Evolutionary conservation across 1,140 invertebrate species (phyloP).

Genomic region (Homalodisca vitripennis): DNA sequence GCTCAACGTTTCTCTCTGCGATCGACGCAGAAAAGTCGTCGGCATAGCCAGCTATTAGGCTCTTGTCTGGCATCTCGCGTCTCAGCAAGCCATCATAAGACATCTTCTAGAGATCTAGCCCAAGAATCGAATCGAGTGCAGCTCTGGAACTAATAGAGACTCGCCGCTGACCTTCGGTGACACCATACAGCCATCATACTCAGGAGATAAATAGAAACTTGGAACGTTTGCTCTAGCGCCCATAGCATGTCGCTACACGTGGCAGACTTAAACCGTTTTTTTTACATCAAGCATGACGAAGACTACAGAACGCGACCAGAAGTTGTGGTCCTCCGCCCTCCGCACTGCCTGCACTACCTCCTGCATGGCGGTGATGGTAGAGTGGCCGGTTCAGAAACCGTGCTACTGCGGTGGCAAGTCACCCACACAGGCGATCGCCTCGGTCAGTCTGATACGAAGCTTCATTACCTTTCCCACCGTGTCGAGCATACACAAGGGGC

Average conservation of each 20-base stretch:
- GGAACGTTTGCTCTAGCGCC: too few species aligned
- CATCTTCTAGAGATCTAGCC: not conserved
- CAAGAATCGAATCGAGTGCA: not conserved
- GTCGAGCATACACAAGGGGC: too few species aligned
- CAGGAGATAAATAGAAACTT: not conserved
- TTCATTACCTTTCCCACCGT: not conserved
- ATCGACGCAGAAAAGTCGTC: not conserved
- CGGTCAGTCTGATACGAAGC: not conserved
- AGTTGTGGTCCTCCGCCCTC: too few species aligned
- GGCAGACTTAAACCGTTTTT: not conserved
- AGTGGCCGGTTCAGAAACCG: not conserved
- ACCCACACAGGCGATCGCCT: not conserved
- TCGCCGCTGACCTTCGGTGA: too few species aligned
- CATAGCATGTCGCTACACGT: not conserved
- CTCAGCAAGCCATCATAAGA: not conserved
- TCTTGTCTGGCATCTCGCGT: not conserved
- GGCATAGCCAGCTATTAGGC: not conserved
- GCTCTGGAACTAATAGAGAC: not conserved
- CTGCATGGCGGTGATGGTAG: not conserved
- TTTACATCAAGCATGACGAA: not conserved
- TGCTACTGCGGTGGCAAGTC: not conserved
- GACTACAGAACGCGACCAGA: not conserved
- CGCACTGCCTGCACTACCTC: too few species aligned
- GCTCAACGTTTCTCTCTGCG: too few species aligned
- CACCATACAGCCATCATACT: not conserved